Conservation (phyloP, 2,888 invertebrate genomes). For the Synanthedon vespiformis region DNA sequence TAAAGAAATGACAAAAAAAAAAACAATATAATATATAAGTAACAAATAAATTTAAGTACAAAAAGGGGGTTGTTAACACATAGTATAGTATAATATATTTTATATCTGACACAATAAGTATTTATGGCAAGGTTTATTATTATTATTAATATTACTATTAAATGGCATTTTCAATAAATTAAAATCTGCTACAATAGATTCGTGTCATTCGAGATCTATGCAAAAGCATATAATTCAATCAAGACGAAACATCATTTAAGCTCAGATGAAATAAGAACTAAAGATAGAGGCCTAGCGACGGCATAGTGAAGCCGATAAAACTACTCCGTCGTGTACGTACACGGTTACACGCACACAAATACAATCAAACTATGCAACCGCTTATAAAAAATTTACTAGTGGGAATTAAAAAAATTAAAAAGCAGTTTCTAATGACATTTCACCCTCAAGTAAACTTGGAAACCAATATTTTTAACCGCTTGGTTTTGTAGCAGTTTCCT, state of each 20-base stretch:
- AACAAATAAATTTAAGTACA: conserved; percentile 9
- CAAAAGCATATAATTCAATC: conserved; percentile 15
- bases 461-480: too few species aligned
- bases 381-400: too few species aligned
- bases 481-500: too few species aligned
- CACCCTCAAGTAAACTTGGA: too few species aligned
- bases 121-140: conserved; percentile 24
- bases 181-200: conserved; percentile 10
- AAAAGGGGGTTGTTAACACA: conserved; percentile 1
- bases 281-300: too few species aligned
- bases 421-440: too few species aligned
- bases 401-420: too few species aligned
- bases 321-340: too few species aligned
- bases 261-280: too few species aligned
- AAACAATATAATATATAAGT: conserved; percentile 6
- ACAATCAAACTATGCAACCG: too few species aligned
- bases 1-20: conserved; percentile 8
- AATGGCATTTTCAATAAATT: conserved; percentile 31
- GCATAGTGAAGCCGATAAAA: too few species aligned
- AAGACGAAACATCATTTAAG: conserved; percentile 29
- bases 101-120: background rate
- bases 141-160: conserved; percentile 10
- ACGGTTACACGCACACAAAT: too few species aligned
- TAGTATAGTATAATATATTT: conserved; percentile 8
- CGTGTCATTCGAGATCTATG: conserved; percentile 41